These are phyloP conservation scores for Falco rusticolus DNA, from an alignment of 2,797 vertebrate genomes.

Conservation along the genomic window DNA sequence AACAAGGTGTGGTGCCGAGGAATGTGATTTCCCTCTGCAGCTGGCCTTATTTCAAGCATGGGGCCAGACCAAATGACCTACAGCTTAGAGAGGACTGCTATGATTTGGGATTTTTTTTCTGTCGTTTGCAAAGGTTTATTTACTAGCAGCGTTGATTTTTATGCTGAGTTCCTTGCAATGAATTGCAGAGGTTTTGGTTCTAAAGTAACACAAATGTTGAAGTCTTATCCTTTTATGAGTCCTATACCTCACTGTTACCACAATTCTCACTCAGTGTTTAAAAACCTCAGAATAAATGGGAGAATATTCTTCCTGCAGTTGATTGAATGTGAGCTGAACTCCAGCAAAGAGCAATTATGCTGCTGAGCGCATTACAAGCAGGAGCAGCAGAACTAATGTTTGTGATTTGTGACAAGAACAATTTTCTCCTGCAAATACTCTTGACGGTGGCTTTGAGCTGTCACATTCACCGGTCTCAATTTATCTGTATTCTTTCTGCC, in stretches of 20 bases:
- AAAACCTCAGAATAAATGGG: background rate
- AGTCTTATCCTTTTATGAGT: background rate
- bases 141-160: background rate
- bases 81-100: too few species aligned
- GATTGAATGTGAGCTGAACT: background rate
- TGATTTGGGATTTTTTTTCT: background rate
- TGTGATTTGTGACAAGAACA: background rate
- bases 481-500: background rate
- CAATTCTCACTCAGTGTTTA: background rate
- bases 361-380: background rate
- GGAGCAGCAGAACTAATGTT: background rate
- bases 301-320: background rate
- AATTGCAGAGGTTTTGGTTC: background rate
- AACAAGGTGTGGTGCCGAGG: background rate
- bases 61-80: background rate
- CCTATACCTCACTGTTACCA: background rate
- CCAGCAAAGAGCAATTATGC: too few species aligned
- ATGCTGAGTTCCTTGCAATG: background rate
- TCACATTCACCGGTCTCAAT: background rate
- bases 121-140: background rate
- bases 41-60: background rate
- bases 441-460: background rate
- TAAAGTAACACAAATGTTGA: background rate
- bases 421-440: background rate
- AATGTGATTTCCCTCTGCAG: background rate